Evolutionary conservation across 2,113 vertebrate species (phyloP).

Genomic region (Laticauda colubrina): DNA sequence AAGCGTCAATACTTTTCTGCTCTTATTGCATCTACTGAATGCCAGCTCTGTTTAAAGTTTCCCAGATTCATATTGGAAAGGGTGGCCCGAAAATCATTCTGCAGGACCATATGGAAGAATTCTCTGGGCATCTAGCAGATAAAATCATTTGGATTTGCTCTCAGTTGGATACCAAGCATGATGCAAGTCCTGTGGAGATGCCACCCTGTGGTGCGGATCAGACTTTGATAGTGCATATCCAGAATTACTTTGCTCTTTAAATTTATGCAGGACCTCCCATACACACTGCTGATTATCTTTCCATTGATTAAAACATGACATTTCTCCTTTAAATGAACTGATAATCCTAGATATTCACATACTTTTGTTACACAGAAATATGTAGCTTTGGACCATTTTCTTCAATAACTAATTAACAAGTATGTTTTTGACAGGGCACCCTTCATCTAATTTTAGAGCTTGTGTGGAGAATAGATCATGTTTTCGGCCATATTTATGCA

Average conservation of each 20-base stretch:
- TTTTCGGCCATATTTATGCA: background rate
- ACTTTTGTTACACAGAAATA: background rate
- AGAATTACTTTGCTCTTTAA: background rate
- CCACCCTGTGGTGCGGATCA: background rate
- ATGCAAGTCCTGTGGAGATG: background rate
- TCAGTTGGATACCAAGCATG: background rate
- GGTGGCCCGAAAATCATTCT: background rate
- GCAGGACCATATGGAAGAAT: background rate
- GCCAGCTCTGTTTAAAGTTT: background rate
- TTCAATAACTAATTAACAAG: background rate
- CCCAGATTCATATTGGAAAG: background rate
- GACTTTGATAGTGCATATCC: background rate
- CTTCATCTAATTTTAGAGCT: background rate
- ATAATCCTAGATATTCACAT: background rate
- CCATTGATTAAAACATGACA: background rate
- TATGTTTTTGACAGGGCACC: background rate
- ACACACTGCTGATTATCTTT: background rate
- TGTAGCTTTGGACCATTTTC: background rate
- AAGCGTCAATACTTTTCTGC: background rate
- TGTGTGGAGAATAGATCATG: background rate
- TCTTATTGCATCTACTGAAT: background rate
- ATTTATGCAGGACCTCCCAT: background rate
- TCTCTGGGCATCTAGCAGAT: background rate
- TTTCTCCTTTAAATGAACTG: background rate
- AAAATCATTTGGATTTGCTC: background rate